A percentile compares a stretch with the other conserved stretches of the same genome.
These are phyloP conservation scores for Euspilapteryx auroguttella DNA, from an alignment of 2,888 invertebrate species.

Conservation along the genomic window DNA sequence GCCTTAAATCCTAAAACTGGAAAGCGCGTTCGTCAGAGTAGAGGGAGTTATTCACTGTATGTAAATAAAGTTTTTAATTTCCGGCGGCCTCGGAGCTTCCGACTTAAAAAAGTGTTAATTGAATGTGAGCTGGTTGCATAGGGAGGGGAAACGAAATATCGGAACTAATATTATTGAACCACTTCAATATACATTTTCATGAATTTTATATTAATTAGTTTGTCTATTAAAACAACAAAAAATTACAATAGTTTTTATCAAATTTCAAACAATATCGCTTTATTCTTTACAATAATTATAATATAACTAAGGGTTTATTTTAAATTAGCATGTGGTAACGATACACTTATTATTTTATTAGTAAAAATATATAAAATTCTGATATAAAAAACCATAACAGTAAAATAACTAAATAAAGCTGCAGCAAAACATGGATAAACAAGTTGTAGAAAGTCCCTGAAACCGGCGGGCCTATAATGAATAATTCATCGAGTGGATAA, in stretches of 20 bases:
- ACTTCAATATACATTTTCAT: no score
- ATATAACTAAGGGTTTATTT: no score
- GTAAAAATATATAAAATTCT: no score
- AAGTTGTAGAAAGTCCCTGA: slow-evolving; percentile 3
- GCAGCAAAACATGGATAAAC: slow-evolving; percentile 1
- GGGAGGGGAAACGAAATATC: slow-evolving; percentile 5
- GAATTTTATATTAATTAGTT: no score
- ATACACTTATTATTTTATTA: no score
- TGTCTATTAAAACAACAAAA: no score
- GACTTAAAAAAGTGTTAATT: slow-evolving; percentile 49
- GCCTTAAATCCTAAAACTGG: slow-evolving; percentile 7
- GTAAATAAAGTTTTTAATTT: slow-evolving; percentile 40
- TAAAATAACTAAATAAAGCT: no score
- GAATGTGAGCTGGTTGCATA: slow-evolving; percentile 26
- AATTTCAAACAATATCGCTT: no score
- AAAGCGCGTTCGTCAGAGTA: slow-evolving; percentile 3
- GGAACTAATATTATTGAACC: neutral
- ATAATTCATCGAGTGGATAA: slow-evolving; percentile 27
- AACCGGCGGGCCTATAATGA: slow-evolving; percentile 23
- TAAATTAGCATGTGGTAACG: no score
- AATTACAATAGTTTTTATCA: no score
- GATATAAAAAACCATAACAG: no score
- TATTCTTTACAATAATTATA: no score
- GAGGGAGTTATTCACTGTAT: neutral
- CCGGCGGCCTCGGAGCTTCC: slow-evolving; percentile 39